Conservation (phyloP, 1,140 invertebrate species). For the Limonius californicus region DNA sequence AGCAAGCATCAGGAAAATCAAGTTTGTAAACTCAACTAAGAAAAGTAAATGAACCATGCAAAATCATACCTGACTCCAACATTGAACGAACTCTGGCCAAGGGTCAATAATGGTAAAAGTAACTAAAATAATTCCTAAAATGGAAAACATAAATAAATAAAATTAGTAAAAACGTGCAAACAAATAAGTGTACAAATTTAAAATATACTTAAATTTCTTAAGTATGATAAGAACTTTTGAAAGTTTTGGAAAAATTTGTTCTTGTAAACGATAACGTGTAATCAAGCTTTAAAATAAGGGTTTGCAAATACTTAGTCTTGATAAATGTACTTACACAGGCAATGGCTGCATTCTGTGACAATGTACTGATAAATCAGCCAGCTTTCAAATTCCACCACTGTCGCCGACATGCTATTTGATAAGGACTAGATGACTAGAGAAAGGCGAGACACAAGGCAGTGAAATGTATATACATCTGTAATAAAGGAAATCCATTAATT, state of each 20-base stretch:
- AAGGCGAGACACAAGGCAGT: background rate
- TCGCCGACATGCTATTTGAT: conserved; percentile 20
- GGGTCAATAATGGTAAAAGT: background rate
- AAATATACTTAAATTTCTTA: too few relatives aligned
- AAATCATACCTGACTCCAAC: conserved; percentile 34
- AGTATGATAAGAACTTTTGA: too few relatives aligned
- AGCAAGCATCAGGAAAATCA: too few relatives aligned
- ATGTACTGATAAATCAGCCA: conserved; percentile 61
- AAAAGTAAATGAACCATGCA: conserved; percentile 19
- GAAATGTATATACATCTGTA: background rate
- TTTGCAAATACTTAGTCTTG: too few relatives aligned
- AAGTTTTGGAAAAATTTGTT: too few relatives aligned
- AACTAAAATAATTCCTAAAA: conserved; percentile 6
- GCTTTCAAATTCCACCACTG: conserved; percentile 57
- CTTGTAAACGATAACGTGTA: too few relatives aligned
- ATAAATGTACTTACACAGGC: conserved; percentile 52
- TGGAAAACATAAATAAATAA: background rate
- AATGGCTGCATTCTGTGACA: conserved; percentile 57
- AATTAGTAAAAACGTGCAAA: background rate
- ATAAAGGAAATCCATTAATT: too few relatives aligned
- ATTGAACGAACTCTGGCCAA: background rate
- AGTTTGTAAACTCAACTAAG: background rate
- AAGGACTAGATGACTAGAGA: background rate
- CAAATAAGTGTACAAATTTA: too few relatives aligned
- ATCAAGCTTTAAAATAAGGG: too few relatives aligned